Conservation (phyloP, 2,888 invertebrate species). For the Taphrorychus bicolor region DNA sequence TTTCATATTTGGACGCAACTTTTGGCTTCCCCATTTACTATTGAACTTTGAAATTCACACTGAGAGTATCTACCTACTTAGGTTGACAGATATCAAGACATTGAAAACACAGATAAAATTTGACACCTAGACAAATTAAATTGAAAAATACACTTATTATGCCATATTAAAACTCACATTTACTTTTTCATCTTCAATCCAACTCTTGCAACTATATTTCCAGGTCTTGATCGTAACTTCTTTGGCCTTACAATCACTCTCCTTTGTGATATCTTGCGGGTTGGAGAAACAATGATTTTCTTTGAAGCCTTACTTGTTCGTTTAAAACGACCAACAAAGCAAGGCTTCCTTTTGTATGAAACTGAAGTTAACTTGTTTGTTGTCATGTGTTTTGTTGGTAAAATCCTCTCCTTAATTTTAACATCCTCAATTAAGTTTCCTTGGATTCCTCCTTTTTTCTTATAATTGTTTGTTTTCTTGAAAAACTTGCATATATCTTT, state of each 20-base stretch:
- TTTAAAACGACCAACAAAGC: neutral
- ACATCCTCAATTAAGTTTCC: neutral
- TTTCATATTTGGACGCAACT: too few relatives aligned
- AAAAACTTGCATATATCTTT: constrained; percentile 27
- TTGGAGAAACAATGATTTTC: neutral
- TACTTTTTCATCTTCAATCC: neutral
- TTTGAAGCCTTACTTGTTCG: neutral
- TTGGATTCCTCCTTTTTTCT: constrained; percentile 9
- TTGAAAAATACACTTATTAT: neutral
- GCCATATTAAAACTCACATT: neutral
- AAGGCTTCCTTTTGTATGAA: neutral
- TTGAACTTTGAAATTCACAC: too few relatives aligned
- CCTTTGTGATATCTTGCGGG: neutral
- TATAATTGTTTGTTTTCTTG: constrained; percentile 21
- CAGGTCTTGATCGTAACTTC: neutral
- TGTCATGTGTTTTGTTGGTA: neutral
- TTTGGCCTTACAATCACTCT: neutral
- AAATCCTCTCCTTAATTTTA: neutral
- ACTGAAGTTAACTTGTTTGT: neutral
- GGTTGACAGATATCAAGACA: too few relatives aligned
- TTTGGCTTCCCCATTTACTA: too few relatives aligned
- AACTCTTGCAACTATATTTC: neutral
- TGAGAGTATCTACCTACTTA: too few relatives aligned
- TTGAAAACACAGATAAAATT: too few relatives aligned
- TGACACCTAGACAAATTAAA: too few relatives aligned